Percentiles rank a stretch among this genome's conserved stretches.
phyloP scores from a whole-genome alignment of 1,140 invertebrate genomes.

The Euura saliciscinereae region DNA sequence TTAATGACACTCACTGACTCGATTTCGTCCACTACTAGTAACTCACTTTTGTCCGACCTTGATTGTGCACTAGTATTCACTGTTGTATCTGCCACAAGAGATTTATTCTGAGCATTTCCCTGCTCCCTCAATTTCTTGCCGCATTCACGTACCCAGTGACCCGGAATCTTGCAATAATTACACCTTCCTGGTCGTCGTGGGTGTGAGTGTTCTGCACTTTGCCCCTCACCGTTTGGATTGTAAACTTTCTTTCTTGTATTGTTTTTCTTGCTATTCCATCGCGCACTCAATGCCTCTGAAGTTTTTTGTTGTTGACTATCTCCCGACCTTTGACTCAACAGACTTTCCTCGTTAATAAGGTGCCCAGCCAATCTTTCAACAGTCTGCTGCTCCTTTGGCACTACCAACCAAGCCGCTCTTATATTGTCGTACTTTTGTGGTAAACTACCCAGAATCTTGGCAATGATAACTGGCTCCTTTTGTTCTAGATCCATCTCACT shows the following conservation, averaged over 20 bases:
- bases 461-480: constrained; percentile 20
- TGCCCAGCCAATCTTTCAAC: constrained; percentile 22
- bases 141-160: constrained; percentile 24
- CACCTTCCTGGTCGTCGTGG: constrained; percentile 12
- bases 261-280: neutral
- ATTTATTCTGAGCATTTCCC: neutral
- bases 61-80: no score
- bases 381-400: constrained; percentile 17
- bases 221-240: constrained; percentile 13
- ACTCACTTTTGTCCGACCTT: no score
- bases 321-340: constrained; percentile 5
- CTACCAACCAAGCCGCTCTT: constrained; percentile 26
- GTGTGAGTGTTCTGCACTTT: neutral
- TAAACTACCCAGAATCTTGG: constrained; percentile 23
- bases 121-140: constrained; percentile 1
- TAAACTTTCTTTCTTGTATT: constrained; percentile 5
- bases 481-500: constrained; percentile 24
- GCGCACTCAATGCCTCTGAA: neutral
- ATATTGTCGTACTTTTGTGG: constrained; percentile 24
- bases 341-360: constrained; percentile 24
- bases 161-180: constrained; percentile 17
- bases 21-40: neutral
- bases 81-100: no score
- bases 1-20: no score
- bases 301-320: neutral